A percentile compares a stretch with the other conserved stretches of the same genome.
Evolutionary conservation across 2,113 vertebrate species (phyloP).

Genomic region (Phylloscopus trochilus): DNA sequence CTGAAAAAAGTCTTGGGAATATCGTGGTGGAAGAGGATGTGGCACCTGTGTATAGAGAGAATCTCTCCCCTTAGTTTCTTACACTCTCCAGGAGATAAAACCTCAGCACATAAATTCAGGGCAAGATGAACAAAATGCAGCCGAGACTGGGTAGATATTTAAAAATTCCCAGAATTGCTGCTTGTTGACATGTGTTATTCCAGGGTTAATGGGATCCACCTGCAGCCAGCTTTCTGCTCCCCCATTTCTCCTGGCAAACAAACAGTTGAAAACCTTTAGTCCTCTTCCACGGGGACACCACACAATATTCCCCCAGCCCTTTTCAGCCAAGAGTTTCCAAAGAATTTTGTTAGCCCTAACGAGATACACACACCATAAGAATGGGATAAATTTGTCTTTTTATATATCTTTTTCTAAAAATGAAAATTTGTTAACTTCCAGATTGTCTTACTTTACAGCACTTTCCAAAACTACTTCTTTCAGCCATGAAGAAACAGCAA

Average conservation of each 20-base stretch:
- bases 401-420: not conserved
- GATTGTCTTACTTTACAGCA: not conserved
- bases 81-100: not conserved
- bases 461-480: not conserved
- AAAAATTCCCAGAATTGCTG: not conserved
- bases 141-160: not conserved
- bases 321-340: not conserved
- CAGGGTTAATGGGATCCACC: constrained; percentile 60
- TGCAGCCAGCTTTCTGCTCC: not conserved
- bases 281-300: not conserved
- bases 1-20: not conserved
- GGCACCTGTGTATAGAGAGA: not conserved
- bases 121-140: not conserved
- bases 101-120: not conserved
- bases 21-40: not conserved
- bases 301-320: not conserved
- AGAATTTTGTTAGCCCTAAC: not conserved
- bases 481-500: not conserved
- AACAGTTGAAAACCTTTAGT: not conserved
- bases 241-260: not conserved
- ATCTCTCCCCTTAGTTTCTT: not conserved
- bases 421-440: not conserved
- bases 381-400: not conserved
- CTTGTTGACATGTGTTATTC: constrained; percentile 36
- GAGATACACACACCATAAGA: not conserved